phyloP scores from a whole-genome alignment of 1,140 invertebrate species.

The Drosophila parabipectinata region DNA sequence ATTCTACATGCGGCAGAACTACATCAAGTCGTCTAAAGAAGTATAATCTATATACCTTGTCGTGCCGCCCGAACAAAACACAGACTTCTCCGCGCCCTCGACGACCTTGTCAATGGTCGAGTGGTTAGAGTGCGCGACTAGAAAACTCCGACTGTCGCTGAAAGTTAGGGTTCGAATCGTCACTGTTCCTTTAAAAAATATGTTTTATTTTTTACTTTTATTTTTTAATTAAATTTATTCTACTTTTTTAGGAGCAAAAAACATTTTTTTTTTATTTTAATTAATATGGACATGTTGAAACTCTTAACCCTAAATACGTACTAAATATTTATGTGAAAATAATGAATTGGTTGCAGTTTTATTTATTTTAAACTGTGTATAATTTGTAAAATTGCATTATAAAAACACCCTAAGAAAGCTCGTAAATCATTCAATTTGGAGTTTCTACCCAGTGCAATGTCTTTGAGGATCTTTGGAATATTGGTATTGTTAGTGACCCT shows the following conservation, averaged over 20 bases:
- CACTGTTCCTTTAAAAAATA: too few relatives aligned
- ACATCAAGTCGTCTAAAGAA: not conserved
- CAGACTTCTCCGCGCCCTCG: not conserved
- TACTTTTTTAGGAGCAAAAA: too few relatives aligned
- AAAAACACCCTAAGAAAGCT: not conserved
- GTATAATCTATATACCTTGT: not conserved
- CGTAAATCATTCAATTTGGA: not conserved
- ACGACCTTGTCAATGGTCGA: not conserved
- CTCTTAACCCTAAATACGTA: too few relatives aligned
- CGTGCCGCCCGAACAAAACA: not conserved
- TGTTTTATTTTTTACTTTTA: not conserved
- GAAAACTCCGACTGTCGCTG: not conserved
- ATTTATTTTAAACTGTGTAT: too few relatives aligned
- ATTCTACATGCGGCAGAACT: not conserved
- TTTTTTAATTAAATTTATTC: not conserved
- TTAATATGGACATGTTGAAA: too few relatives aligned
- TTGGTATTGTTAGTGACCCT: not conserved
- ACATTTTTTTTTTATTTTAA: too few relatives aligned
- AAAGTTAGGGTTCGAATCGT: not conserved
- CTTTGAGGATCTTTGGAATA: not conserved
- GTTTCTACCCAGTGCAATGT: not conserved
- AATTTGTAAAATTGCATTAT: not conserved
- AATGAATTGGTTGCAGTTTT: too few relatives aligned
- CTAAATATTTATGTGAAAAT: too few relatives aligned
- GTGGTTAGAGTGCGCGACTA: not conserved